phyloP scores from a whole-genome alignment of 2,888 invertebrate species.

The Choreutis nemorana region DNA sequence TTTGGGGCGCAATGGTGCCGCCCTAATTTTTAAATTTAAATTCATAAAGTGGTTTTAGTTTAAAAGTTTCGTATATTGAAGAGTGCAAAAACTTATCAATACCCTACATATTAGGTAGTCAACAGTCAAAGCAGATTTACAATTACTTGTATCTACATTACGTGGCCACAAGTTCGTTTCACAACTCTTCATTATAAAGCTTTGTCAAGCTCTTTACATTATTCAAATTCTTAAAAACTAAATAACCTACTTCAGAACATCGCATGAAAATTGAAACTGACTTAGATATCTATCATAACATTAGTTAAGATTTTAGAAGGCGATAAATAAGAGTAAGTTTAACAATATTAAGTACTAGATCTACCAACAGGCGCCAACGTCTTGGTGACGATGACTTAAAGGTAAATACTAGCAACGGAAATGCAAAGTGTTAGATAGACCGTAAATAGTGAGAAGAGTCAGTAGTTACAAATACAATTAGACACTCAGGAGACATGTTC shows the following conservation, averaged over 20 bases:
- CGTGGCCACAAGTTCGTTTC: slow-evolving; percentile 64
- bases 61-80: no score
- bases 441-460: slow-evolving; percentile 17
- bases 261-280: slow-evolving; percentile 31
- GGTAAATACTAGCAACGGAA: slow-evolving; percentile 30
- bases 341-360: slow-evolving; percentile 18
- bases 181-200: slow-evolving; percentile 65
- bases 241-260: slow-evolving; percentile 33
- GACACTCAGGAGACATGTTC: no score
- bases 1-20: no score
- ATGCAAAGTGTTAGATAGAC: slow-evolving; percentile 57
- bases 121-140: slow-evolving; percentile 41
- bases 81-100: no score
- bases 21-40: no score
- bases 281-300: slow-evolving; percentile 28
- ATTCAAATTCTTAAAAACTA: slow-evolving; percentile 23
- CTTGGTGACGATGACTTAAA: slow-evolving; percentile 25
- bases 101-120: no score
- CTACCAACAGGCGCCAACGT: slow-evolving; percentile 29
- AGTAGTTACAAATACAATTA: no score
- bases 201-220: slow-evolving; percentile 63
- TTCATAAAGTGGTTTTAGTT: no score
- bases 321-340: slow-evolving; percentile 34
- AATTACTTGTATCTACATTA: slow-evolving; percentile 43
- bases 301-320: slow-evolving; percentile 36